Conservation (phyloP, 2,888 invertebrate genomes). For the Mimas tiliae region DNA sequence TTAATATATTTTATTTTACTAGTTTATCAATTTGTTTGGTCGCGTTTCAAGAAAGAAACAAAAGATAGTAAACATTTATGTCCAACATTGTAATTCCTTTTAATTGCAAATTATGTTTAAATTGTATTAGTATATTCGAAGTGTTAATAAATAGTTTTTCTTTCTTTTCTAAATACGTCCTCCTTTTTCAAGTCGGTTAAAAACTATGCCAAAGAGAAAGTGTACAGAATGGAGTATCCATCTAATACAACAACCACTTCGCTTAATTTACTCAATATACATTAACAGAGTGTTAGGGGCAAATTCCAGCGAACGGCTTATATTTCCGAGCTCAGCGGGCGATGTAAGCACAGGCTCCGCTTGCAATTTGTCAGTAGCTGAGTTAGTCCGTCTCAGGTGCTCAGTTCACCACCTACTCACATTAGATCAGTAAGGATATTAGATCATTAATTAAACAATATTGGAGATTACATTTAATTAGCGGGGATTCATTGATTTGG, state of each 20-base stretch:
- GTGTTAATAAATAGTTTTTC: too few species aligned
- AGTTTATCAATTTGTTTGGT: too few species aligned
- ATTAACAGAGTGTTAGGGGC: neutral
- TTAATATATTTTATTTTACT: too few species aligned
- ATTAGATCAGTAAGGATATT: neutral
- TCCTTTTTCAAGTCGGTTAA: neutral
- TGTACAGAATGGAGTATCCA: neutral
- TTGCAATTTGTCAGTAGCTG: conserved; percentile 6
- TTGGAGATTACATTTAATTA: neutral
- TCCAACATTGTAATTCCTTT: too few species aligned
- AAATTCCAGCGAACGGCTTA: neutral
- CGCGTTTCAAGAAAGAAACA: too few species aligned
- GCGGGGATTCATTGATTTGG: neutral
- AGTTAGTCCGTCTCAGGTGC: conserved; percentile 8
- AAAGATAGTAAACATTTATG: too few species aligned
- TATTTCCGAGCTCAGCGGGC: neutral
- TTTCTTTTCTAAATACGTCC: too few species aligned
- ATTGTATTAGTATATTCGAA: too few species aligned
- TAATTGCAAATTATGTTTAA: too few species aligned
- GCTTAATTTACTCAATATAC: neutral
- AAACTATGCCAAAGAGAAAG: neutral
- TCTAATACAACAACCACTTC: neutral
- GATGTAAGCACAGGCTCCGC: neutral
- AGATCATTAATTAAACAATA: neutral
- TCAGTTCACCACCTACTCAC: neutral